Percentiles rank a stretch among this genome's conserved stretches.
Evolutionary conservation across 2,888 invertebrate species (phyloP).

Genomic region (Penaeus monodon): DNA sequence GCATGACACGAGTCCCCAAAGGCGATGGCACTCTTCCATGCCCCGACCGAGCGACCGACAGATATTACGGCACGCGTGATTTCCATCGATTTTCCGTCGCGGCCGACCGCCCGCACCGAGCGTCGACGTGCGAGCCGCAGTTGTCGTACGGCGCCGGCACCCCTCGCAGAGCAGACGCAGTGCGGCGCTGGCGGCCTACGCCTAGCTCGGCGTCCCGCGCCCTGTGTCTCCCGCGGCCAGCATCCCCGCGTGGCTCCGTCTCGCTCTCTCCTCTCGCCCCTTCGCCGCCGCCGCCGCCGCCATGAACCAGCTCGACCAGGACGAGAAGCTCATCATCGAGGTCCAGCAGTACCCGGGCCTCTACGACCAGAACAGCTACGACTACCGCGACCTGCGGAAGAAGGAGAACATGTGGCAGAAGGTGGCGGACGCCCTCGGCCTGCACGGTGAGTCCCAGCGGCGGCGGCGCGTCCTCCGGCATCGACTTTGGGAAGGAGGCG

Average conservation of each 20-base stretch:
- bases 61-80: neutral
- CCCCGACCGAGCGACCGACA: neutral
- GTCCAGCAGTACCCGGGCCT: slow-evolving; percentile 55
- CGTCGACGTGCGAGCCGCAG: slow-evolving; percentile 39
- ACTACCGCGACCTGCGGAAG: slow-evolving; percentile 47
- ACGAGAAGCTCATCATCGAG: slow-evolving; percentile 51
- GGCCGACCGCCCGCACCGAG: slow-evolving; percentile 7
- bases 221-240: neutral
- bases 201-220: neutral
- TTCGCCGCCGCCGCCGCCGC: neutral
- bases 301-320: slow-evolving; percentile 47
- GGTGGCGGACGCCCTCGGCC: slow-evolving; percentile 37
- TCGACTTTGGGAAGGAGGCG: no score
- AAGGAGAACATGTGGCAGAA: slow-evolving; percentile 48
- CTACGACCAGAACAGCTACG: slow-evolving; percentile 48
- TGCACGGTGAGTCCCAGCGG: slow-evolving; percentile 38
- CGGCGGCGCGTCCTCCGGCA: no score
- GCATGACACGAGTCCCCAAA: no score
- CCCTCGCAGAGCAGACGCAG: slow-evolving; percentile 46
- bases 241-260: no score
- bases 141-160: slow-evolving; percentile 49
- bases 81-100: slow-evolving; percentile 1
- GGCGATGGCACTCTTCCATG: no score
- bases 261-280: neutral
- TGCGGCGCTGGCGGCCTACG: neutral